Conservation (phyloP, 2,797 vertebrate species). For the Phyllotis vaccarum region DNA sequence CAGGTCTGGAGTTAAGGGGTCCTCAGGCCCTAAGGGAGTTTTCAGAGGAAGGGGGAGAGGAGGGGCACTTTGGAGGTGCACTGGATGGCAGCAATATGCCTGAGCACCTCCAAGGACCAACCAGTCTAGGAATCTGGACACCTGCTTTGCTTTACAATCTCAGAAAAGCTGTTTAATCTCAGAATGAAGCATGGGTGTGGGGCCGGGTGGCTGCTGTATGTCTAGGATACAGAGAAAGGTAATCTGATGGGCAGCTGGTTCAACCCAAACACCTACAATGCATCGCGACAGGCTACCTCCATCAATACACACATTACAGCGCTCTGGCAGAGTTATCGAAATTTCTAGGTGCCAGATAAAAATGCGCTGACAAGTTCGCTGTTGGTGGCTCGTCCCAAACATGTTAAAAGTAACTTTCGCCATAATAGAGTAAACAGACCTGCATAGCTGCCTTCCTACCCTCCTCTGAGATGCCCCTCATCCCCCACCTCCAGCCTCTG, state of each 20-base stretch:
- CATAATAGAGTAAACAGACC: neutral
- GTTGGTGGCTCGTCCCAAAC: too few species aligned
- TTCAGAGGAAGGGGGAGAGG: too few species aligned
- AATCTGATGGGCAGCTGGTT: too few species aligned
- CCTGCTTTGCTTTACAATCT: neutral
- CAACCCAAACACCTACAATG: neutral
- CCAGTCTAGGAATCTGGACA: neutral
- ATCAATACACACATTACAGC: too few species aligned
- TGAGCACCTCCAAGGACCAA: neutral
- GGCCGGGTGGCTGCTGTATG: too few species aligned
- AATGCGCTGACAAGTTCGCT: neutral
- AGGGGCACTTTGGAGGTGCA: neutral
- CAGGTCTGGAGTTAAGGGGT: too few species aligned
- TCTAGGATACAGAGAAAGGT: too few species aligned
- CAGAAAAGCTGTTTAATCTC: neutral
- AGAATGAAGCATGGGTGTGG: neutral
- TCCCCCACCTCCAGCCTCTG: fast-evolving
- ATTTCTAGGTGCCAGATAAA: neutral
- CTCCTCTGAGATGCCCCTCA: neutral
- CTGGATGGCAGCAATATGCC: too few species aligned
- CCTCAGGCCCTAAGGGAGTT: too few species aligned
- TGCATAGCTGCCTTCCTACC: fast-evolving
- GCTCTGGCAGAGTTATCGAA: too few species aligned
- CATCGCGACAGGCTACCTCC: too few species aligned
- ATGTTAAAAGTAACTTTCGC: neutral